Conservation (phyloP, 2,888 invertebrate genomes). For the Bursaphelenchus okinawaensis region DNA sequence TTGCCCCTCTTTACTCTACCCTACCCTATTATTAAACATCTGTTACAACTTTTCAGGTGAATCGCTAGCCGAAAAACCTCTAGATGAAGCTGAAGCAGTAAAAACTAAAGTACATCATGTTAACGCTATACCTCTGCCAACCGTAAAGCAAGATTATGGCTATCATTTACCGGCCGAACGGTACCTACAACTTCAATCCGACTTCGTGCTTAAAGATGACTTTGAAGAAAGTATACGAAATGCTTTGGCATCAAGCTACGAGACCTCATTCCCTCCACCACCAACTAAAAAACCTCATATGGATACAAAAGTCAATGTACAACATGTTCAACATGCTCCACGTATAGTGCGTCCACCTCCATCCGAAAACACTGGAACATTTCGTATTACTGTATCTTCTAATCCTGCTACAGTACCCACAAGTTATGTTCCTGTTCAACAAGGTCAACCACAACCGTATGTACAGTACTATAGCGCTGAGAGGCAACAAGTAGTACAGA, state of each 20-base stretch:
- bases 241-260: not conserved
- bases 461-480: not conserved
- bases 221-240: not conserved
- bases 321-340: not conserved
- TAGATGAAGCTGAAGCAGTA: slow-evolving; percentile 1
- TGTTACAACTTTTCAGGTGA: no score
- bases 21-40: no score
- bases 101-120: not conserved
- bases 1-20: no score
- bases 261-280: not conserved
- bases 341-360: not conserved
- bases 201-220: not conserved
- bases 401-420: not conserved
- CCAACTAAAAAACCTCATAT: not conserved
- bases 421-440: not conserved
- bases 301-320: not conserved
- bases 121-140: slow-evolving; percentile 13
- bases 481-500: not conserved
- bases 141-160: slow-evolving; percentile 7
- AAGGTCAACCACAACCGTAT: not conserved
- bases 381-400: not conserved
- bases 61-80: no score
- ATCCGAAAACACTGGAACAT: not conserved
- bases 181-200: slow-evolving; percentile 10
- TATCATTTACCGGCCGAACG: slow-evolving; percentile 12